These are phyloP conservation scores for Fragum sueziense DNA, from an alignment of 2,888 invertebrate species.

Conservation along the genomic window DNA sequence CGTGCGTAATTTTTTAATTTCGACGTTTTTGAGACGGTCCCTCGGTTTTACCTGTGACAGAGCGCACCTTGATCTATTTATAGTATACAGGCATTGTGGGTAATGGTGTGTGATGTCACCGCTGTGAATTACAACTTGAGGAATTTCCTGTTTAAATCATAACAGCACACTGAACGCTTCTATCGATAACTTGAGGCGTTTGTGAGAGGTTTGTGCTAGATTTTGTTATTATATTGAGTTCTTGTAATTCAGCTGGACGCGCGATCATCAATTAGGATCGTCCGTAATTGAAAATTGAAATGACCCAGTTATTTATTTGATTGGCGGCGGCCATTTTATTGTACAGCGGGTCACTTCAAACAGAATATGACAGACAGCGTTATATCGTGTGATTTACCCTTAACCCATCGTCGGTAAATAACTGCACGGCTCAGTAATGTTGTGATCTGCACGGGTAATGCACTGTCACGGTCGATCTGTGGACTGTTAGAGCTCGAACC, in stretches of 20 bases:
- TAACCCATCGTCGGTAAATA: too few relatives aligned
- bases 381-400: background rate
- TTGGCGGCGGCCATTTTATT: constrained; percentile 26
- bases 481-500: too few relatives aligned
- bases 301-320: constrained; percentile 11
- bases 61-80: constrained; percentile 59
- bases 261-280: background rate
- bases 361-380: background rate
- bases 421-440: background rate
- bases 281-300: constrained; percentile 1
- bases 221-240: background rate
- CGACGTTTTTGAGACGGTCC: background rate
- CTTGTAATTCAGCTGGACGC: background rate
- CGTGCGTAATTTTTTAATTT: background rate
- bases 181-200: background rate
- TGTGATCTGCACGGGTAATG: background rate
- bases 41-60: constrained; percentile 49
- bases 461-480: constrained; percentile 4
- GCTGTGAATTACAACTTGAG: constrained; percentile 19
- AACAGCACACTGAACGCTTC: background rate
- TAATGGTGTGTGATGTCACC: constrained; percentile 55
- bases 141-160: constrained; percentile 49
- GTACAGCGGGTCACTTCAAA: constrained; percentile 20
- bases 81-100: constrained; percentile 52
- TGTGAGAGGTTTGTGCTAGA: background rate